phyloP scores from a whole-genome alignment of 2,113 vertebrate genomes.

The Xenopus laevis region DNA sequence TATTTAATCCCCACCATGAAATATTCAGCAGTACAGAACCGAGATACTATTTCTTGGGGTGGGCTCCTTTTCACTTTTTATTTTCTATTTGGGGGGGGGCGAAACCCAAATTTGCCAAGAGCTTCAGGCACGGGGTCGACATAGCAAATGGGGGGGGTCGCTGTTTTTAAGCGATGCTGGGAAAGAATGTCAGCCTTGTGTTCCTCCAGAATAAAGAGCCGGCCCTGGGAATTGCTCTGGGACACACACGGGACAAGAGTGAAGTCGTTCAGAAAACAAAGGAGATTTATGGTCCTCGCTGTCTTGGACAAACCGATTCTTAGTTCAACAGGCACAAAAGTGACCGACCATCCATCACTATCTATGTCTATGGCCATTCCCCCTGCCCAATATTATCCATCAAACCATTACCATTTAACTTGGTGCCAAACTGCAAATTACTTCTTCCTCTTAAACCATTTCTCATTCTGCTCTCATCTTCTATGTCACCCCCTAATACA shows the following conservation, averaged over 20 bases:
- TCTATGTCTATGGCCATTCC: no score
- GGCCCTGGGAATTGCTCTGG: constrained; percentile 11
- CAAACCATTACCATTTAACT: no score
- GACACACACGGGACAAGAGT: constrained; percentile 7
- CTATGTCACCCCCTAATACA: no score
- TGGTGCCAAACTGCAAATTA: no score
- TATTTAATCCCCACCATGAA: constrained; percentile 68
- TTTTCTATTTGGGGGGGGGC: background rate
- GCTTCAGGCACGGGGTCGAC: no score
- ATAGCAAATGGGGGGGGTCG: no score
- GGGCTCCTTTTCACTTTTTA: constrained; percentile 13
- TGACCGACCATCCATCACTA: constrained; percentile 6
- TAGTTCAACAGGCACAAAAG: constrained; percentile 21
- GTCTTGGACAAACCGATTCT: background rate
- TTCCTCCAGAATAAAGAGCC: no score
- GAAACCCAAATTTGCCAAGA: background rate
- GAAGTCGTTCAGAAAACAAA: constrained; percentile 22
- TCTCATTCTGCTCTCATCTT: no score
- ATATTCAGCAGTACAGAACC: constrained; percentile 60
- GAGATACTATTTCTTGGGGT: constrained; percentile 60
- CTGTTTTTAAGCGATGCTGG: background rate
- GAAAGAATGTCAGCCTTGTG: constrained; percentile 18
- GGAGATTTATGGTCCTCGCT: constrained; percentile 32
- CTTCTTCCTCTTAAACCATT: no score
- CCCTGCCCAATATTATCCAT: no score